phyloP scores from a whole-genome alignment of 2,113 vertebrate genomes.

The Ellobius talpinus region DNA sequence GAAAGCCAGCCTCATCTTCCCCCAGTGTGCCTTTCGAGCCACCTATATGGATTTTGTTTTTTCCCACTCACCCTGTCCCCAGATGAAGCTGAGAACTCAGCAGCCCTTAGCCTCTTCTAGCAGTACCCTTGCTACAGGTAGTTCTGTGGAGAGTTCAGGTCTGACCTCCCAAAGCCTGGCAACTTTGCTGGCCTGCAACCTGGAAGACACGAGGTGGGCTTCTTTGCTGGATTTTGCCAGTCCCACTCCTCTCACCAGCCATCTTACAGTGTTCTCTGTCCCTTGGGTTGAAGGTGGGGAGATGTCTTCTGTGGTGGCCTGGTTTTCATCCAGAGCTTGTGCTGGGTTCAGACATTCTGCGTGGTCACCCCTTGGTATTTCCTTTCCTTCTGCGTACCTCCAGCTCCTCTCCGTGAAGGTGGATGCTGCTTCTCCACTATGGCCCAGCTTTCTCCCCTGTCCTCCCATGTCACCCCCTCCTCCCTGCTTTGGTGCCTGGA shows the following conservation, averaged over 20 bases:
- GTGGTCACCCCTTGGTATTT: not conserved
- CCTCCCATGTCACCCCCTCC: not conserved
- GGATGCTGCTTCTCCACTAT: not conserved
- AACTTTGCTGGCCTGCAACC: not conserved
- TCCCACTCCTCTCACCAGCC: not conserved
- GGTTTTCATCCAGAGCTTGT: not conserved
- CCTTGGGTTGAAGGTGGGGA: not conserved
- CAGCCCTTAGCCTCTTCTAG: not conserved
- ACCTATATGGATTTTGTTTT: not conserved
- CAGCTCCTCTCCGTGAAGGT: not conserved
- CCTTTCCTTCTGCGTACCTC: not conserved
- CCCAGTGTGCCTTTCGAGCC: constrained; percentile 8
- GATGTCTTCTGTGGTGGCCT: not conserved
- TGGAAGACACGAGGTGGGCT: not conserved
- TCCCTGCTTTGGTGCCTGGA: not conserved
- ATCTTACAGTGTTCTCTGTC: not conserved
- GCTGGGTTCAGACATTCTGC: not conserved
- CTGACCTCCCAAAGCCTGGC: not conserved
- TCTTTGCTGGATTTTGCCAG: not conserved
- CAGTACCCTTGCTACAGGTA: not conserved
- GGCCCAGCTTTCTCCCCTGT: not conserved
- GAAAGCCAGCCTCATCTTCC: constrained; percentile 42
- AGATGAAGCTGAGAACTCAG: not conserved
- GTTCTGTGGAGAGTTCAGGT: not conserved
- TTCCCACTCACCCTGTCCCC: not conserved